Percentiles rank a stretch among this genome's conserved stretches.
Conservation (phyloP, 2,113 vertebrate species). For the cattle (Bos taurus) region ARS-UCD2.0 NC_037334.1:76674001-76674500, state of each 20-base stretch:
- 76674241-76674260: no score
- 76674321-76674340: not conserved
- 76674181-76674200: not conserved
- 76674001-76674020: not conserved
- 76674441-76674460: not conserved
- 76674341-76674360: not conserved
- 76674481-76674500: not conserved
- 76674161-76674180: not conserved
- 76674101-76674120: not conserved
- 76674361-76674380: not conserved
- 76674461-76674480: not conserved
- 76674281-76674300: not conserved
- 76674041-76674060: not conserved
- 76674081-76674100: not conserved
- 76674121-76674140: not conserved
- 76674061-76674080: not conserved
- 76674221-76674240: no score
- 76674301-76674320: not conserved
- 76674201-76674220: not conserved
- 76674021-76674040: not conserved
- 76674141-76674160: not conserved
- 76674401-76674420: not conserved
- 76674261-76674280: not conserved
- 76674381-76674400: not conserved
- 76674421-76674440: not conserved